Evolutionary conservation across 2,888 invertebrate species (phyloP), one percentile per base, ranked within the genome.

Genomic region (Trissolcus japonicus): DNA sequence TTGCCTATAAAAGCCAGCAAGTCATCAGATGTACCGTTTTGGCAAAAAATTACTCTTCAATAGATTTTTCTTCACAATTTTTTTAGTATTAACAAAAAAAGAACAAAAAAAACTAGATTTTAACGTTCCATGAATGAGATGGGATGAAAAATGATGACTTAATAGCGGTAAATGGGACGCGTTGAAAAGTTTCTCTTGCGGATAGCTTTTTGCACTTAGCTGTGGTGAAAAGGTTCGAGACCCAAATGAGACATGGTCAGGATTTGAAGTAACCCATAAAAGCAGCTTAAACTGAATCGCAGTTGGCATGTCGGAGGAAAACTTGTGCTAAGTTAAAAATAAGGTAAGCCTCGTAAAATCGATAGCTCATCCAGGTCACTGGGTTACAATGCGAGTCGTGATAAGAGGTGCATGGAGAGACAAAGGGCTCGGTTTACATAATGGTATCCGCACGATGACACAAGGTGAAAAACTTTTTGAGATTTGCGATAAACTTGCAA

Each of bases 301-400:
- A 65, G 61, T 48, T 57, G 43, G 51, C 56, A 59, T 66, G 62
- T 59, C 71, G 40, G 71, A 41, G 78, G 81, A 82, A 83, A 81
- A 74, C 79, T 78, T 76, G 25, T 60, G 63, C 63, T 71, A 71
- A 67, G 77, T 79, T 76, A 72, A 79, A 82, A 79, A 81, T 81
- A 81, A 82, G 82, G 75, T 75, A 68, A 75, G 81, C 82, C 80
- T 81, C 77, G 81, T 80, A 79, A 76, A 86, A 85, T 86, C 85
- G 82, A 86, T 86, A 83, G 71, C 79, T 79, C 78, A 84, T 84
- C 80, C 83, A 80, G 86, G 86, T 85, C 83, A 86, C 81, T 86
- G 75, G 86, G 85, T 84, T 83, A 83, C 80, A 80, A 80, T 80
- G 81, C 80, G 76, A 82, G 78, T 76, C 73, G 78, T 82, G 83